A percentile compares a stretch with the other conserved stretches of the same genome.
Evolutionary conservation across 1,140 invertebrate species (phyloP).

Genomic region (Stegodyphus mimosarum): DNA sequence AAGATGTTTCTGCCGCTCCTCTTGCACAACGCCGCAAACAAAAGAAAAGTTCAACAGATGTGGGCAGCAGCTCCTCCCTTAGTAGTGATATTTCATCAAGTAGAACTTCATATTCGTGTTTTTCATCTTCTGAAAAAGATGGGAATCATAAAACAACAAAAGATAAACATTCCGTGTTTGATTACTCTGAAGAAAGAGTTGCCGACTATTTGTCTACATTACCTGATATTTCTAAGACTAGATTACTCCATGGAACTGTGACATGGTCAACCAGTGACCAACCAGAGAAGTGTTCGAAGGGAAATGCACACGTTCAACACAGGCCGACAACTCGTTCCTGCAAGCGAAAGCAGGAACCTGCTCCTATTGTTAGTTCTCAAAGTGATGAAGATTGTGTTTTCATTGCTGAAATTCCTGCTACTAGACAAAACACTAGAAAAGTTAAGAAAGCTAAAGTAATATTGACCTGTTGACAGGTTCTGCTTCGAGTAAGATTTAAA

Average conservation of each 20-base stretch:
- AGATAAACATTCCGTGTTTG: constrained; percentile 57
- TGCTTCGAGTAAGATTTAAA: no score
- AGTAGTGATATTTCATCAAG: constrained; percentile 29
- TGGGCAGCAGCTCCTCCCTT: constrained; percentile 30
- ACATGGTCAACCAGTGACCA: not conserved
- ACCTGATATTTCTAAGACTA: constrained; percentile 13
- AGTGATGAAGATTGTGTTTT: constrained; percentile 55
- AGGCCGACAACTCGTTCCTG: constrained; percentile 43
- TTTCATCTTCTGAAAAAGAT: constrained; percentile 25
- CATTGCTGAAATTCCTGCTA: constrained; percentile 15
- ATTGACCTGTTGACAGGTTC: constrained; percentile 21
- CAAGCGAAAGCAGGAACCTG: constrained; percentile 41
- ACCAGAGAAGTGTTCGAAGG: not conserved
- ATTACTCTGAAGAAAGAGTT: constrained; percentile 59
- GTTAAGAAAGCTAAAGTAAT: constrained; percentile 31
- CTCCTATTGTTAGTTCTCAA: not conserved
- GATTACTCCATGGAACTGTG: constrained; percentile 1
- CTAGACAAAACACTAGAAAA: constrained; percentile 25
- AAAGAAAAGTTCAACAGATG: constrained; percentile 74
- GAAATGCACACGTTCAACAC: not conserved
- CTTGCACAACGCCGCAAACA: constrained; percentile 77
- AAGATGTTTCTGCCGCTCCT: constrained; percentile 77
- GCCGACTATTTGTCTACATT: constrained; percentile 60
- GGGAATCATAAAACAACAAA: not conserved
- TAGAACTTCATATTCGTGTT: constrained; percentile 29